Conservation (phyloP, 2,797 vertebrate genomes). For the Sebastes iracundus region DNA sequence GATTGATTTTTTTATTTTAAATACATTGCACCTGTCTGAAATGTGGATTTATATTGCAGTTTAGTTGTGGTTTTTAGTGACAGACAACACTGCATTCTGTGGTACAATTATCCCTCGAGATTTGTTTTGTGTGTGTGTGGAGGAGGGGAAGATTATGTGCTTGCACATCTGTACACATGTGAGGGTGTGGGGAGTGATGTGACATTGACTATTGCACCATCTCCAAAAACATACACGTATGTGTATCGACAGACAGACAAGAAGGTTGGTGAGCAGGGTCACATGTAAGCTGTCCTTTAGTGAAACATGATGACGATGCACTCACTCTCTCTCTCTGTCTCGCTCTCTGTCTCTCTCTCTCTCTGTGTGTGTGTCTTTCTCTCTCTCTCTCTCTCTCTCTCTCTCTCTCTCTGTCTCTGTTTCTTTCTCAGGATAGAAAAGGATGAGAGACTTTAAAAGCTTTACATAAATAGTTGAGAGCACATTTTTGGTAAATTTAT, state of each 20-base stretch:
- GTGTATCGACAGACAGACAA: slow-evolving; percentile 63
- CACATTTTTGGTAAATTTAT: background rate
- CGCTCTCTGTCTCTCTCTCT: background rate
- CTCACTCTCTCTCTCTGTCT: background rate
- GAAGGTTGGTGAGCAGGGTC: slow-evolving; percentile 63
- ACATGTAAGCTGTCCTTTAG: slow-evolving; percentile 85
- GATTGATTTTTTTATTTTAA: slow-evolving; percentile 7
- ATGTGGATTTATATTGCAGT: background rate
- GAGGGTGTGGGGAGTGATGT: slow-evolving; percentile 12
- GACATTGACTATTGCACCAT: slow-evolving; percentile 60
- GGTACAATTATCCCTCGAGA: background rate
- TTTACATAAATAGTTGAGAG: background rate
- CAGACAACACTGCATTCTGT: background rate
- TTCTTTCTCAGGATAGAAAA: background rate
- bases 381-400: background rate
- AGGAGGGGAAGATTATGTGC: background rate
- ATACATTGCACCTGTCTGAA: background rate
- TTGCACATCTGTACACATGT: slow-evolving; percentile 9
- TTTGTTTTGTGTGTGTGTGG: background rate
- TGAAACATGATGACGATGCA: slow-evolving; percentile 92
- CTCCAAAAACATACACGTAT: slow-evolving; percentile 88
- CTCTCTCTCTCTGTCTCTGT: background rate
- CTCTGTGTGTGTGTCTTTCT: no score
- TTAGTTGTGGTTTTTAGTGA: background rate
- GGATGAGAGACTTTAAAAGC: background rate